Base-by-base conservation (phyloP, 2,113 vertebrate species). In the Embiotoca jacksoni region DNA sequence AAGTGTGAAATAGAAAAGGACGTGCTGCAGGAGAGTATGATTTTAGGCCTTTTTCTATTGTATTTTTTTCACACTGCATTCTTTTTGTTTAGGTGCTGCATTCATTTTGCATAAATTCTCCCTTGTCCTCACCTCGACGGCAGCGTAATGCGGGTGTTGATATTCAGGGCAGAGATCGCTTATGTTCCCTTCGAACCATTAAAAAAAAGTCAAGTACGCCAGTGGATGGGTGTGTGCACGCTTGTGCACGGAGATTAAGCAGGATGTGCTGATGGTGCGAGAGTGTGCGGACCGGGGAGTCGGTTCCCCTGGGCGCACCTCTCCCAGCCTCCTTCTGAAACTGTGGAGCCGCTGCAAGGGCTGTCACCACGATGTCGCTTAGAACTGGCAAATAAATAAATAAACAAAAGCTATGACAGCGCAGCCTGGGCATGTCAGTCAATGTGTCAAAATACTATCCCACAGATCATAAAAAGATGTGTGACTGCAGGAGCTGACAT, bases 91-190 rank as follows among this genome's bases (percentile, higher is more conserved):
- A 74, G 54, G 66, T 57, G 67, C 82, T 66, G 85, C 52, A 78
- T 80, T 57, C 59, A 66, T 72, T 88, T 92, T 92, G 68, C 85
- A 85, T 91, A 88, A 89, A 87, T 80, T 74, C 81, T 68, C 69
- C 76, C 67, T 84, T 84, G 52, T 16, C 61, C 37, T 54, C 50
- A 59, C 56, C 77, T 72, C 3, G 3, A 72, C 49, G 13, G 13
- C 58, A 35, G 78, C 62, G 37, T 67, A 83, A 80, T 15, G 53
- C 55, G 50, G 54, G 70, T 72, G 78, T 52, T 67, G 44, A 83
- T 77, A 82, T 80, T 91, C 53, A 68, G 73, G 72, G 67, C 58
- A 63, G 35, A 77, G 61, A 75, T 63, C 30, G 36, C 58, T 11
- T 55, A 66, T 71, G 81, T 58, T 82, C 37, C 15, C 4, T 3